Base-by-base conservation (phyloP, 1,140 invertebrate genomes). In the Oryctes rhinoceros region DNA sequence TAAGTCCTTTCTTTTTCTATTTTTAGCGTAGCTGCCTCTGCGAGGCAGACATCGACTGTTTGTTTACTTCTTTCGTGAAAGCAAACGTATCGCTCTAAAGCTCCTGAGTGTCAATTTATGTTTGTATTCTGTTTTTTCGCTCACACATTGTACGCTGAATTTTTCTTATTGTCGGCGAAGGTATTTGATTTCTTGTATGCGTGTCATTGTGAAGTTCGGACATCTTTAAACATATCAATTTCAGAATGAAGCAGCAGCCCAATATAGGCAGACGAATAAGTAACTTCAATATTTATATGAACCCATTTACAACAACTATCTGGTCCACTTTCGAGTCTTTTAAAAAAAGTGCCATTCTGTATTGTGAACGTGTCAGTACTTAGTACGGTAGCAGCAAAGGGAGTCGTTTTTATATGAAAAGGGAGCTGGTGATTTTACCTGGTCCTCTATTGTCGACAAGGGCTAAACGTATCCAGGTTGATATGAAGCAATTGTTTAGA, bases 211-310 rank as follows among this genome's bases (percentile, higher is more conserved):
- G 81, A 59, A 76, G 78, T 83, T 80, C 82, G 81, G 82, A 84
- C 81, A 84, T 83, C 84, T 84, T 84, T 83, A 85, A 82, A 85
- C 84, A 83, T 85, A 85, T 85, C 84, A 85, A 82, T 85, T 84
- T 84, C 84, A 82, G 59, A 71, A 7, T 15, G 20, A 71, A 30
- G 65, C 4, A 71, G 35, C 10, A 30, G 24, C 13, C 35, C 44
- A 49, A 44, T 47, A 10, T 13, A 47, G 47, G 7, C 18, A 44
- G 39, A 76, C 5, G 24, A 71, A 30, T 24, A 11, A 3, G 6
- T 7, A 62, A 13, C 10, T 15, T 47, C 15, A 15, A 18, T 11
- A 11, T 10, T 44, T 76, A 76, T 37, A 24, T 4, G 20, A 35
- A 35, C 7, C 13, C 11, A 37, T 71, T 6, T 35, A 15, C 9